Conservation (phyloP, 2,113 vertebrate species). For the Carlito syrichta region DNA sequence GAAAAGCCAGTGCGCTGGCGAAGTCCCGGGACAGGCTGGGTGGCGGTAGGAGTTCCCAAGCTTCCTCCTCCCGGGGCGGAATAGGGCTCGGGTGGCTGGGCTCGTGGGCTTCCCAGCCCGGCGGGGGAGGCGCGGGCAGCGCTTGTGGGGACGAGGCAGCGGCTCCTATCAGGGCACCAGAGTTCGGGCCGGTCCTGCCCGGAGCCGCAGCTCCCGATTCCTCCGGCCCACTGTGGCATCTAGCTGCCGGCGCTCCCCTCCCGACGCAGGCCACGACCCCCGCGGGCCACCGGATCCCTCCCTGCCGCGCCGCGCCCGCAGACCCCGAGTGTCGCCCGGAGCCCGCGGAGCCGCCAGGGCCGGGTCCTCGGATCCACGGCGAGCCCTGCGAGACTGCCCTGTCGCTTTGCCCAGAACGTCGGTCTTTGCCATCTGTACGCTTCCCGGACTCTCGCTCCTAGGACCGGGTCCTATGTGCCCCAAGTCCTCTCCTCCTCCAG, state of each 20-base stretch:
- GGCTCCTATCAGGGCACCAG: not conserved
- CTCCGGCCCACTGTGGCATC: not conserved
- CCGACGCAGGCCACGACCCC: not conserved
- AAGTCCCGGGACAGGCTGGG: not conserved
- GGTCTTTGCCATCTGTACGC: not conserved
- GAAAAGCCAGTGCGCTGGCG: slow-evolving; percentile 13
- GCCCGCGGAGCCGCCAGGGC: not conserved
- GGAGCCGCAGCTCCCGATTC: not conserved
- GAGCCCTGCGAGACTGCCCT: not conserved
- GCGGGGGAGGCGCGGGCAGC: not conserved
- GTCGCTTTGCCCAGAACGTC: not conserved
- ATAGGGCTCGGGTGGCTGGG: not conserved
- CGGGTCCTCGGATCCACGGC: not conserved
- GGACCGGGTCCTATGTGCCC: not conserved
- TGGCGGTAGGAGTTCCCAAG: not conserved
- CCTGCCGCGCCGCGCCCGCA: not conserved
- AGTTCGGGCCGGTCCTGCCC: not conserved
- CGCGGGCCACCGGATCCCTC: not conserved
- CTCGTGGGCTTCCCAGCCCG: not conserved
- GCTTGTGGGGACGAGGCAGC: not conserved
- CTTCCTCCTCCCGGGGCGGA: not conserved
- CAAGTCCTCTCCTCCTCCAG: not conserved
- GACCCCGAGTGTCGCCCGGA: not conserved
- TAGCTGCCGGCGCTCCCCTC: not conserved
- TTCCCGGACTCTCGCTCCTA: not conserved